phyloP scores from a whole-genome alignment of 2,888 invertebrate genomes.

The Lydus trimaculatus region DNA sequence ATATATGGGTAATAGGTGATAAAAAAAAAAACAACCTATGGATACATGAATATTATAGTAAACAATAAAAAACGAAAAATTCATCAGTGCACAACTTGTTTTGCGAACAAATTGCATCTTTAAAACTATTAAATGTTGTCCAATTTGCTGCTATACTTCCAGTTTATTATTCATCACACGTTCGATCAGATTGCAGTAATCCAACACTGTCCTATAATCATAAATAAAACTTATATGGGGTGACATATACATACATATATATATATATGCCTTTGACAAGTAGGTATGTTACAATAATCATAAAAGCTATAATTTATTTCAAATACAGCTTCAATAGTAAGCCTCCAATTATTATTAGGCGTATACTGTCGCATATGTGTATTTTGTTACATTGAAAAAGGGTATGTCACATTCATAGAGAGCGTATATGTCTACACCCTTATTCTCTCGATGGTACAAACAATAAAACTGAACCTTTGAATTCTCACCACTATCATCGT shows the following conservation, averaged over 20 bases:
- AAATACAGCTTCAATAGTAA: constrained; percentile 15
- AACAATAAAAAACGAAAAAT: background rate
- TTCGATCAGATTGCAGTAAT: constrained; percentile 4
- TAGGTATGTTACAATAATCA: constrained; percentile 17
- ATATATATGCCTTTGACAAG: constrained; percentile 12
- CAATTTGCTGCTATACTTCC: background rate
- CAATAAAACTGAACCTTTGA: constrained; percentile 40
- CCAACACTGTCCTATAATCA: constrained; percentile 9
- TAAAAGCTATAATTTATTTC: constrained; percentile 10
- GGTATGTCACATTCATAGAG: constrained; percentile 36
- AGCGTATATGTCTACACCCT: constrained; percentile 36
- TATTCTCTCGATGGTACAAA: constrained; percentile 33
- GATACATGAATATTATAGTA: background rate
- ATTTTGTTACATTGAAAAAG: constrained; percentile 16
- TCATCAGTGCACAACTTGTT: background rate
- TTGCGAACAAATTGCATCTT: background rate
- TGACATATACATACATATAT: background rate
- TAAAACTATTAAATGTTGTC: background rate
- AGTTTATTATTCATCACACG: constrained; percentile 3
- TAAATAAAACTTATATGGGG: constrained; percentile 14
- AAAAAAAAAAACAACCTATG: background rate
- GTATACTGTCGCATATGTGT: constrained; percentile 16
- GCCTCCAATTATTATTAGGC: constrained; percentile 40
- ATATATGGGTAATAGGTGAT: too few species aligned
- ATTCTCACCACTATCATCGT: constrained; percentile 44